These are phyloP conservation scores for Rhorus exstirpatorius DNA, from an alignment of 2,888 invertebrate species.

Conservation along the genomic window DNA sequence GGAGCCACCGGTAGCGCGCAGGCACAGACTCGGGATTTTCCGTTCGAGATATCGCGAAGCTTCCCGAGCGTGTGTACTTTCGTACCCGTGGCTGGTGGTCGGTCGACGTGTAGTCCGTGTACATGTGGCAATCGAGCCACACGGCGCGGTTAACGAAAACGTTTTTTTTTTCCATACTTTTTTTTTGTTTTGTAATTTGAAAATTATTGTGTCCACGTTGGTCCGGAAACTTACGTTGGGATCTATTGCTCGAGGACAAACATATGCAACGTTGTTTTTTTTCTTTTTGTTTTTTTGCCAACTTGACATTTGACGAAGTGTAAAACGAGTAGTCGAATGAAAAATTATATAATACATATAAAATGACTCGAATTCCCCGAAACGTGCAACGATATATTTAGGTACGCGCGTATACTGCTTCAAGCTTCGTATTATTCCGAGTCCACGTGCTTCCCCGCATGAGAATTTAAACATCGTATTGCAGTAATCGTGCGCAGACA, in stretches of 20 bases:
- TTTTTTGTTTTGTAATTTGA: background rate
- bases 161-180: constrained; percentile 69
- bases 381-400: constrained; percentile 19
- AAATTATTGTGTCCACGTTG: no score
- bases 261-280: constrained; percentile 13
- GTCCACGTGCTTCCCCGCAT: no score
- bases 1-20: constrained; percentile 31
- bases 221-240: background rate
- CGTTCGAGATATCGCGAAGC: constrained; percentile 66
- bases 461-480: no score
- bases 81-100: constrained; percentile 74
- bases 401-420: background rate
- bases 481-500: no score
- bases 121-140: constrained; percentile 84
- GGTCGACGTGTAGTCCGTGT: constrained; percentile 79
- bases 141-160: constrained; percentile 77
- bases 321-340: background rate
- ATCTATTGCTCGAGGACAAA: background rate
- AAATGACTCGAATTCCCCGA: background rate
- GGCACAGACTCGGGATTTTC: constrained; percentile 63
- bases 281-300: background rate
- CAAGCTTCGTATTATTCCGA: no score
- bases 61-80: constrained; percentile 72
- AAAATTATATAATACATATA: constrained; percentile 7
- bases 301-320: background rate